Evolutionary conservation across 1,140 invertebrate genomes (phyloP).

Genomic region (Drosophila asahinai): DNA sequence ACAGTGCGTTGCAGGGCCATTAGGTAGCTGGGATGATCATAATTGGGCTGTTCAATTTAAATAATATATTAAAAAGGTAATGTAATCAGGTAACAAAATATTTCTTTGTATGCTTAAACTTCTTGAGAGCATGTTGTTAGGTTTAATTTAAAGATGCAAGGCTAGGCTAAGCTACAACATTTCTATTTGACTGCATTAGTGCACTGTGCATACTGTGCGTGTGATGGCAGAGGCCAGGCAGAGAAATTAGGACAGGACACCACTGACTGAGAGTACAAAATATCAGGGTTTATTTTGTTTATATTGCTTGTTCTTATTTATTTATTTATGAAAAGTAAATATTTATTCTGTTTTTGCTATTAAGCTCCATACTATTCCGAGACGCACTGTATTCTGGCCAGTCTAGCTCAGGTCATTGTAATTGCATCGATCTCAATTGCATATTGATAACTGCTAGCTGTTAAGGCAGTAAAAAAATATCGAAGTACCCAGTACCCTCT

Average conservation of each 20-base stretch:
- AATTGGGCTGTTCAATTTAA: too few relatives aligned
- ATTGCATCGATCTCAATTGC: constrained; percentile 21
- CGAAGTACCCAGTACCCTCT: background rate
- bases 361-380: background rate
- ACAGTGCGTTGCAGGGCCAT: constrained; percentile 18
- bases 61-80: too few relatives aligned
- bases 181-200: too few relatives aligned
- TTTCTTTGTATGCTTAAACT: too few relatives aligned
- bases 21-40: background rate
- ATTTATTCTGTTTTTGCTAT: background rate
- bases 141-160: too few relatives aligned
- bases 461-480: background rate
- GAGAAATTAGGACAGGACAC: too few relatives aligned
- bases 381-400: constrained; percentile 12
- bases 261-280: too few relatives aligned
- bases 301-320: background rate
- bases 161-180: too few relatives aligned
- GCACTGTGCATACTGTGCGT: too few relatives aligned
- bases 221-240: too few relatives aligned
- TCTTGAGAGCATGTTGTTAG: too few relatives aligned
- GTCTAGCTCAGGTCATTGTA: background rate
- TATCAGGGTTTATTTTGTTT: background rate
- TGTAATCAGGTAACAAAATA: too few relatives aligned
- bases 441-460: constrained; percentile 10
- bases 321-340: background rate